Evolutionary conservation across 2,797 vertebrate species (phyloP), one percentile per base, ranked within the genome.

Genomic region (Emys orbicularis): DNA sequence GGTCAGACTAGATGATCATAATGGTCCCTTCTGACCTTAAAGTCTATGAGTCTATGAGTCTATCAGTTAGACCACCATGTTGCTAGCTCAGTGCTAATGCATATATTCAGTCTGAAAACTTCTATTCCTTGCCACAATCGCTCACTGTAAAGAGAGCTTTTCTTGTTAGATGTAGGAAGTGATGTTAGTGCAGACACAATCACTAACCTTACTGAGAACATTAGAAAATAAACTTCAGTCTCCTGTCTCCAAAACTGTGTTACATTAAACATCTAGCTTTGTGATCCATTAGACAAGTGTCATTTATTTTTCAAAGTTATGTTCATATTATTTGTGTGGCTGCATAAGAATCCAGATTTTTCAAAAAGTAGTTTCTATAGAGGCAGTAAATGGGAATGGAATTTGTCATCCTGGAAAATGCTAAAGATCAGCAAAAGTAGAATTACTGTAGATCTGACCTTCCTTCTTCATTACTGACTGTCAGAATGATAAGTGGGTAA

Each of bases 371-470:
- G 29, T 53, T 93, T 90, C 92, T 77, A 81, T 49, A 87, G 86
- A 86, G 92, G 77, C 44, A 79, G 74, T 68, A 50, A 81, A 13
- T 37, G 83, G 53, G 83, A 96, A 90, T 52, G 74, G 89, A 86
- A 97, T 97, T 96, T 97, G 94, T 97, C 96, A 96, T 90, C 77
- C 86, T 82, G 83, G 87, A 84, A 96, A 98, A 96, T 86, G 74
- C 88, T 90, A 89, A 74, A 96, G 84, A 95, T 96, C 89, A 94
- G 84, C 65, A 83, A 96, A 97, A 92, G 37, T 34, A 86, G 80
- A 94, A 93, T 86, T 81, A 79, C 84, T 90, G 2, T 79, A 92
- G 86, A 49, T n/a, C 23, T 95, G 90, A 96, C 82, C 92, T 94
- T 96, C 59, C 59, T 93, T 90, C 53, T 92, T 97, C 77, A 89